Evolutionary conservation across 2,797 vertebrate species (phyloP).

Genomic region (Eulemur mongoz): DNA sequence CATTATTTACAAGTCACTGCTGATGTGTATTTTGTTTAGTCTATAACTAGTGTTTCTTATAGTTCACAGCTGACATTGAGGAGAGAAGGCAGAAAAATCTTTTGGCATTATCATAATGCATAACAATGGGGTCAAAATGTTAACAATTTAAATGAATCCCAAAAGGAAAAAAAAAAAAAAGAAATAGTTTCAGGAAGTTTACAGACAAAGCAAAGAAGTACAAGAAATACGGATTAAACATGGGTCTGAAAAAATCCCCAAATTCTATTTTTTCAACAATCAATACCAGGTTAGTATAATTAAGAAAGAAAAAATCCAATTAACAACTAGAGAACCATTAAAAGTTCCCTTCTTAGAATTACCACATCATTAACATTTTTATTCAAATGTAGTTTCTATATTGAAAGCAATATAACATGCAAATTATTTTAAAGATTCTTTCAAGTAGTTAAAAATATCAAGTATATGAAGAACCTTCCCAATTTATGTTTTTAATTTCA

Average conservation of each 20-base stretch:
- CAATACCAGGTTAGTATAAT: not conserved
- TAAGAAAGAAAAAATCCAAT: not conserved
- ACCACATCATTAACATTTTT: slow-evolving; percentile 9
- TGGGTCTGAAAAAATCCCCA: not conserved
- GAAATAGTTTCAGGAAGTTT: slow-evolving; percentile 13
- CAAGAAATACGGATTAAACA: not conserved
- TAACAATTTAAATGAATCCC: not conserved
- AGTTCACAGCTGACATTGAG: not conserved
- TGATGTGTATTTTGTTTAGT: slow-evolving; percentile 44
- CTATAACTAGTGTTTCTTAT: not conserved
- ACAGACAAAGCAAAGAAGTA: not conserved
- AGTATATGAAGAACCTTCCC: not conserved
- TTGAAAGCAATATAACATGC: not conserved
- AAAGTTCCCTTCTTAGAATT: not conserved
- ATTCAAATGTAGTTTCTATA: not conserved
- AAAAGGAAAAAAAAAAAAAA: not conserved
- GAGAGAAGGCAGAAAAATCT: not conserved
- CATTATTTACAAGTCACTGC: slow-evolving; percentile 47
- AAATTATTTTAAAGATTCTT: slow-evolving; percentile 5
- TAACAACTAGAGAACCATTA: not conserved
- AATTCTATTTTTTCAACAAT: not conserved
- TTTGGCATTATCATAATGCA: not conserved
- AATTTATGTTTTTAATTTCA: not conserved
- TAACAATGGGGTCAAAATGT: not conserved
- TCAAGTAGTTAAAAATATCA: not conserved